Evolutionary conservation across 1,140 invertebrate species (phyloP).

Genomic region (Melipona quadrifasciata): DNA sequence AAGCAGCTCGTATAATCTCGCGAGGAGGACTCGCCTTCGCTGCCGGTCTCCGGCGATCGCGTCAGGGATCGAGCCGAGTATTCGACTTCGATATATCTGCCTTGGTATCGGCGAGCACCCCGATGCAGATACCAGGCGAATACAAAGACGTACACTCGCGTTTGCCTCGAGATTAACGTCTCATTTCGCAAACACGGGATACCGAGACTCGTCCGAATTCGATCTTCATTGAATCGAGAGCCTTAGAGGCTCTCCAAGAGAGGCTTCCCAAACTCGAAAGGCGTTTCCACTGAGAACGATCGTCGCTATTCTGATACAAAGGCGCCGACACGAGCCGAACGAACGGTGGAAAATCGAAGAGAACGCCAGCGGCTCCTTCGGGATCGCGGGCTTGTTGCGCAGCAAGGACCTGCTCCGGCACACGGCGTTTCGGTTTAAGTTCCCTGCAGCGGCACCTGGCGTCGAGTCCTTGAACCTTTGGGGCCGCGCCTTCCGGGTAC

Average conservation of each 20-base stretch:
- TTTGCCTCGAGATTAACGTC: constrained; percentile 41
- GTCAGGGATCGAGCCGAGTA: constrained; percentile 27
- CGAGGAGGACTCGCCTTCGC: constrained; percentile 45
- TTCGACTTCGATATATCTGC: neutral
- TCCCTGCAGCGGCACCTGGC: constrained; percentile 77
- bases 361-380: constrained; percentile 20
- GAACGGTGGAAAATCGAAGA: constrained; percentile 40
- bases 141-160: neutral
- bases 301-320: constrained; percentile 20
- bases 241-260: no score
- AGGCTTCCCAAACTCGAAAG: constrained; percentile 17
- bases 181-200: constrained; percentile 18
- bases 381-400: constrained; percentile 28
- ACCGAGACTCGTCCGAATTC: constrained; percentile 37
- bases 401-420: constrained; percentile 71
- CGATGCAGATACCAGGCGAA: neutral
- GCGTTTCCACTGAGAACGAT: constrained; percentile 29
- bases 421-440: constrained; percentile 70
- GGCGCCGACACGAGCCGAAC: constrained; percentile 2
- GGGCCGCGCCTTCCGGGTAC: constrained; percentile 77
- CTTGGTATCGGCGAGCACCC: constrained; percentile 14
- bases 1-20: constrained; percentile 65
- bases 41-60: constrained; percentile 13
- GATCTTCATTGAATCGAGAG: constrained; percentile 14
- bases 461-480: constrained; percentile 75